Percentiles rank a stretch among this genome's conserved stretches.
These are phyloP conservation scores for Bellardia pandia DNA, from an alignment of 2,888 invertebrate genomes.

Conservation along the genomic window DNA sequence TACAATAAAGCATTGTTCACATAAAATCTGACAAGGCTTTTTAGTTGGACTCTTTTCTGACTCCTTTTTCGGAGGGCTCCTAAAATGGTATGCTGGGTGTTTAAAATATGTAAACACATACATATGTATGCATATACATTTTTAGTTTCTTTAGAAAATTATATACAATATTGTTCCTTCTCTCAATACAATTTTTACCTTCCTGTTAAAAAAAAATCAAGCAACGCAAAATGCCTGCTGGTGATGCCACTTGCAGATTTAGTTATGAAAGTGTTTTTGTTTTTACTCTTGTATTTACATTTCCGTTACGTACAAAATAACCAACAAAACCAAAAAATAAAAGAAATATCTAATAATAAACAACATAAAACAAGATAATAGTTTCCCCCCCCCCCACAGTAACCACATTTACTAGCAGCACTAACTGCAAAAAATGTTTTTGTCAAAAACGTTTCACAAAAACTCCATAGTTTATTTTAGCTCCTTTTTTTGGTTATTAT, in stretches of 20 bases:
- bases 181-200: slow-evolving; percentile 14
- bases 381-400: slow-evolving; percentile 13
- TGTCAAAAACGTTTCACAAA: slow-evolving; percentile 16
- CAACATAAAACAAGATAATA: slow-evolving; percentile 36
- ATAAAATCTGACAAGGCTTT: no score
- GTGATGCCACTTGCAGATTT: slow-evolving; percentile 70
- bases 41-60: no score
- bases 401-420: slow-evolving; percentile 36
- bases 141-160: no score
- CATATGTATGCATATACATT: no score
- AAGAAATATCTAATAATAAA: background rate
- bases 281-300: slow-evolving; percentile 41
- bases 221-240: slow-evolving; percentile 61
- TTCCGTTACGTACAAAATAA: slow-evolving; percentile 34
- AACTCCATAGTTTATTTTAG: slow-evolving; percentile 44
- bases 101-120: no score
- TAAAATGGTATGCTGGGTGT: no score
- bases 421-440: slow-evolving; percentile 7
- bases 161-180: background rate
- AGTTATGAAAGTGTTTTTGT: slow-evolving; percentile 39
- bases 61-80: no score
- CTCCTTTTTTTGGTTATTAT: background rate
- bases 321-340: background rate
- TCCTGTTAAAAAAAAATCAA: background rate
- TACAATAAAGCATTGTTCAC: no score